Evolutionary conservation across 2,797 vertebrate genomes (phyloP).

Genomic region (Buphagus erythrorhynchus): DNA sequence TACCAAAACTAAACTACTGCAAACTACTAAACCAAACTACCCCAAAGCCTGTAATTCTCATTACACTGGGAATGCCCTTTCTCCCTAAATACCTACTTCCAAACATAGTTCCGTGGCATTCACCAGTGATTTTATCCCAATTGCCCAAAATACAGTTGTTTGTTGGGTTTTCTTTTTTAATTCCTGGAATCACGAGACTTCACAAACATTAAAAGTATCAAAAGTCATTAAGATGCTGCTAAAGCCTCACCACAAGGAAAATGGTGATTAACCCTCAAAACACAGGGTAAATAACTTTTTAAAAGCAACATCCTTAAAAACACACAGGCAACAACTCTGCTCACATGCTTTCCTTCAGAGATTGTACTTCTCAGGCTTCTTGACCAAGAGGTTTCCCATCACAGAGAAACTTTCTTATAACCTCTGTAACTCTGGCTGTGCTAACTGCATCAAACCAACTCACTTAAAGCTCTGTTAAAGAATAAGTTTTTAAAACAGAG

Average conservation of each 20-base stretch:
- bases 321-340: not conserved
- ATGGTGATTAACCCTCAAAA: not conserved
- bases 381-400: not conserved
- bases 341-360: not conserved
- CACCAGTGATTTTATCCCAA: not conserved
- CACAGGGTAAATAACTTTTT: not conserved
- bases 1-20: no score
- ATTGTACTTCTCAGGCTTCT: not conserved
- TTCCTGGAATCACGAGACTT: not conserved
- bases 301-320: not conserved
- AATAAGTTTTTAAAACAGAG: not conserved
- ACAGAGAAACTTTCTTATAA: not conserved
- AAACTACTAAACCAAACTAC: not conserved
- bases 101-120: not conserved
- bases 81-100: not conserved
- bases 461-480: not conserved
- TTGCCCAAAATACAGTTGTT: not conserved
- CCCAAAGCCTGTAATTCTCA: not conserved
- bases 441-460: not conserved
- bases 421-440: not conserved
- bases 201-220: not conserved
- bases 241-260: not conserved
- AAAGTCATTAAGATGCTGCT: not conserved
- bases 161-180: not conserved
- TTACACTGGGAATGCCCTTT: not conserved